These are phyloP conservation scores for Syngnathus rostellatus DNA, from an alignment of 2,797 vertebrate genomes.

Conservation along the genomic window DNA sequence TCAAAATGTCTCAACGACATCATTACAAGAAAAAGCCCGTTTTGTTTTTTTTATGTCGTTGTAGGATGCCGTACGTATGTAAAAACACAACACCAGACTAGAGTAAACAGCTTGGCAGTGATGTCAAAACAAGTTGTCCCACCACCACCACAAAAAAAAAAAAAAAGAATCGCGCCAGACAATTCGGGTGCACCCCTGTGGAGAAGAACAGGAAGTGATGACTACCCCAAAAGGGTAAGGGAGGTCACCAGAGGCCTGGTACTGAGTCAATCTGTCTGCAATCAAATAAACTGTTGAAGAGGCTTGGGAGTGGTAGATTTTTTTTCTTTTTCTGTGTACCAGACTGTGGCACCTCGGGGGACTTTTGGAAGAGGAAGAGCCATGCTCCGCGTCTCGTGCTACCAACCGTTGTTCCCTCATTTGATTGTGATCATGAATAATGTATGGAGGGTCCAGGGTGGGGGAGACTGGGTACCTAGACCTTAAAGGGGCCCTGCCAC, in stretches of 20 bases:
- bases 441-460: constrained; percentile 58
- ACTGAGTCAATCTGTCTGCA: constrained; percentile 57
- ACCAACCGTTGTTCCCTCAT: constrained; percentile 78
- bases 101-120: not conserved
- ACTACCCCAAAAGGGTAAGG: constrained; percentile 50
- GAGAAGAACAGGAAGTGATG: constrained; percentile 57
- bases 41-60: too few relatives aligned
- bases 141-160: not conserved
- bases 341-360: constrained; percentile 74
- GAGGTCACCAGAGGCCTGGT: constrained; percentile 58
- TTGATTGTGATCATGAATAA: constrained; percentile 80
- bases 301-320: constrained; percentile 23
- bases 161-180: constrained; percentile 48
- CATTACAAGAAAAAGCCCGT: too few relatives aligned
- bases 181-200: constrained; percentile 34
- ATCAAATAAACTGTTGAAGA: constrained; percentile 50
- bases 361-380: constrained; percentile 70
- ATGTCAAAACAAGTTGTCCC: not conserved
- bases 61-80: not conserved
- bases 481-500: constrained; percentile 77
- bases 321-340: constrained; percentile 35
- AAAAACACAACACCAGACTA: not conserved
- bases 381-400: constrained; percentile 74
- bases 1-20: too few relatives aligned
- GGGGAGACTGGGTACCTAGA: constrained; percentile 49